Conservation (phyloP, 2,888 invertebrate genomes). For the Chrysina gloriosa region DNA sequence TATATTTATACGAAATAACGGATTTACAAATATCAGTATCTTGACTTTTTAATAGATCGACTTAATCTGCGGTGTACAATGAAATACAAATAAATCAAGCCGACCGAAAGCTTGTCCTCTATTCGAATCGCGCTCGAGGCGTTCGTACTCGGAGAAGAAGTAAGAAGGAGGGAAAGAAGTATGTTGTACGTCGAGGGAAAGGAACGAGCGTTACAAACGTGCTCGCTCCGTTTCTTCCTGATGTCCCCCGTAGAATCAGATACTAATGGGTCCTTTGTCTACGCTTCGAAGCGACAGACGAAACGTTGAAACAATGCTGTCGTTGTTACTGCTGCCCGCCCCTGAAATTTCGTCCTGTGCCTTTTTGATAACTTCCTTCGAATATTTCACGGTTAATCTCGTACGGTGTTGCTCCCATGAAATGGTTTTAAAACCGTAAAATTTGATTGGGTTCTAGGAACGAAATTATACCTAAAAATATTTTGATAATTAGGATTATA, state of each 20-base stretch:
- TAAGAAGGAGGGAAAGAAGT: slow-evolving; percentile 14
- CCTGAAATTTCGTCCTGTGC: background rate
- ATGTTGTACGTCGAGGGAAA: slow-evolving; percentile 23
- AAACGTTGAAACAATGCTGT: slow-evolving; percentile 15
- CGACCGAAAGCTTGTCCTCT: slow-evolving; percentile 21
- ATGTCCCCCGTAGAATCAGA: slow-evolving; percentile 6
- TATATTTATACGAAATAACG: slow-evolving; percentile 33
- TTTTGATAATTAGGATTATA: no score
- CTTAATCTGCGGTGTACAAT: slow-evolving; percentile 32
- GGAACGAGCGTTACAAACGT: background rate
- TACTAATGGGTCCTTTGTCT: slow-evolving; percentile 33
- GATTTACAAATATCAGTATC: slow-evolving; percentile 38
- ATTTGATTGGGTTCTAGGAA: no score
- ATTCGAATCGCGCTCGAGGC: slow-evolving; percentile 3
- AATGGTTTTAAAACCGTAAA: no score
- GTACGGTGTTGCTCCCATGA: background rate
- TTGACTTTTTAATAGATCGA: slow-evolving; percentile 37
- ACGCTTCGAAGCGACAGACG: background rate
- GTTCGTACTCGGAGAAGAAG: background rate
- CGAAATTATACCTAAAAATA: no score
- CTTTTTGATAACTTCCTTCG: slow-evolving; percentile 19
- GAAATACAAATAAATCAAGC: slow-evolving; percentile 30
- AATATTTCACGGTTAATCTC: slow-evolving; percentile 9
- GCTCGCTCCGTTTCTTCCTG: background rate
- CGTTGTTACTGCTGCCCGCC: background rate